Base-by-base conservation (phyloP, 1,140 invertebrate genomes). In the Scaptomyza montana region DNA sequence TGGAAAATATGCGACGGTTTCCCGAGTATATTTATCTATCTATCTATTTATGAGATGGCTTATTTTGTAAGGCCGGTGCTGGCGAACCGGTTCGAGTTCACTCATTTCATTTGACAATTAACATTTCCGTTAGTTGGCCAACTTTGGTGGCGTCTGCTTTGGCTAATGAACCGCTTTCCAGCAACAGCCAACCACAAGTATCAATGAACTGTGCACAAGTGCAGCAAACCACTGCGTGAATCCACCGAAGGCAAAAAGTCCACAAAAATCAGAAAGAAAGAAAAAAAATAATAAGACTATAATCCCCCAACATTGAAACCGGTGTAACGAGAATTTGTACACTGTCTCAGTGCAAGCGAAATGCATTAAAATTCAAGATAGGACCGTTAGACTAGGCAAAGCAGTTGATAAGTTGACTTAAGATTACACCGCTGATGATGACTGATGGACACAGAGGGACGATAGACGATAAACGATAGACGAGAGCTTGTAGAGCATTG, bases 71-170 rank as follows among this genome's bases (percentile, higher is more conserved):
- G 82, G 36, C 63, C 49, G 54, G 4, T 33, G 19, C 50, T 19
- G 36, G 5, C 25, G 60, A 77, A 87, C 84, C 84, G 84, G 81
- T 87, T 81, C 30, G 65, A 56, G 65, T 61, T 80, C 65, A 67
- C 69, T 81, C 78, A 67, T 77, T 81, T 74, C 64, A 77, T 89
- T 87, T 87, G 82, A 89, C 84, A 87, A 87, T 87, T 87, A 87
- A 87, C 84, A 89, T 87, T 87, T 87, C 84, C 84, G 84, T 87
- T 87, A 87, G 76, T 87, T 87, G 84, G 84, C 84, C 84, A 87
- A 87, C 84, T 87, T 87, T 87, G 84, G 84, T 89, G 84, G 54
- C 79, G 84, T 87, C 84, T 89, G 84, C 84, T 82, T 84, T 89
- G 79, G 84, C 84, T 87, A 89, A 87, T 89, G 84, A 87, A 89